Evolutionary conservation across 2,797 vertebrate species (phyloP).

Genomic region (Ceyx erithaca): DNA sequence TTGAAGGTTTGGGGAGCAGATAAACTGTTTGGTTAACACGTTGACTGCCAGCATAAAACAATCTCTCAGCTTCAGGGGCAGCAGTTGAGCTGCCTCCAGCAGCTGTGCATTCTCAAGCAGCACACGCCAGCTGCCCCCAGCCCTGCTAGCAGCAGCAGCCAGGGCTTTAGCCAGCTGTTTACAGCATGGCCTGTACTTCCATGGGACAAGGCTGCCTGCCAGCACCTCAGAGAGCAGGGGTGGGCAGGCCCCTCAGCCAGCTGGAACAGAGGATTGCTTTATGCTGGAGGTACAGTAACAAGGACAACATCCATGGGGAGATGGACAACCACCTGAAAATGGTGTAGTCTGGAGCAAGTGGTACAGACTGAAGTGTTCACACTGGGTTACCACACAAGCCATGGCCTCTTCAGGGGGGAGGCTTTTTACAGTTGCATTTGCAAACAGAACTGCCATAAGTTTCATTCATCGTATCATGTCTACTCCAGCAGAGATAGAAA

Average conservation of each 20-base stretch:
- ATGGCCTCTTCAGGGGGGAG: slow-evolving; percentile 44
- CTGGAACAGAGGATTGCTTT: neutral
- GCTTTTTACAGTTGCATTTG: slow-evolving; percentile 78
- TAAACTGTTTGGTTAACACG: neutral
- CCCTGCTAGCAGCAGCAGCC: neutral
- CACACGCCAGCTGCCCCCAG: neutral
- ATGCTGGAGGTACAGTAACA: neutral
- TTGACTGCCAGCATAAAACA: neutral
- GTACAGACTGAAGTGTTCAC: neutral
- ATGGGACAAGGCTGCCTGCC: too few relatives aligned
- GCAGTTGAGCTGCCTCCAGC: neutral
- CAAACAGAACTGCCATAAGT: slow-evolving; percentile 77
- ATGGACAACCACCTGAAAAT: neutral
- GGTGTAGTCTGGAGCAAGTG: neutral
- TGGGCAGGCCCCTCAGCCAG: neutral
- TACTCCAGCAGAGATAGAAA: slow-evolving; percentile 79
- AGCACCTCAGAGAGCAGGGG: neutral
- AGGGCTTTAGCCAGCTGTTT: neutral
- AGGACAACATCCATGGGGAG: neutral
- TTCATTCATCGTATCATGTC: slow-evolving; percentile 71
- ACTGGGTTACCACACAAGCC: slow-evolving; percentile 52
- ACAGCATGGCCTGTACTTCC: neutral
- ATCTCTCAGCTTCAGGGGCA: neutral
- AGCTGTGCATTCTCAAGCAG: neutral
- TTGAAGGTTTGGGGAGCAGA: neutral